Percentiles rank a stretch among this genome's conserved stretches.
phyloP scores from a whole-genome alignment of 2,797 vertebrate genomes.

The Nyctibius grandis region DNA sequence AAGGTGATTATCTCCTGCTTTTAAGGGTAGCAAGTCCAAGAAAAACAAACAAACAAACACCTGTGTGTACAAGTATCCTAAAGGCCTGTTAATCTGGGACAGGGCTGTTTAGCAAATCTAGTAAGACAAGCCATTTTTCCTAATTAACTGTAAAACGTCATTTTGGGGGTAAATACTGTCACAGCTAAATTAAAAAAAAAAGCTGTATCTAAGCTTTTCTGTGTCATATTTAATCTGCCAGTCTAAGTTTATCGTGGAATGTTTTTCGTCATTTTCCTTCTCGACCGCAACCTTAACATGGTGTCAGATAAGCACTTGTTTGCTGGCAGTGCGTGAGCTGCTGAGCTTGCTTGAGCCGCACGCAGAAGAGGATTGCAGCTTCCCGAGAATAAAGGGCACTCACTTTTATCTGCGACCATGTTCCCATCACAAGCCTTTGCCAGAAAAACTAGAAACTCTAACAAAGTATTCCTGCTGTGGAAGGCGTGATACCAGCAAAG shows the following conservation, averaged over 20 bases:
- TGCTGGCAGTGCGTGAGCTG: neutral
- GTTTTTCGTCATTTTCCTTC: conserved; percentile 22
- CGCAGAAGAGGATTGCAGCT: neutral
- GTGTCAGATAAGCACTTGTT: conserved; percentile 38
- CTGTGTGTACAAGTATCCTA: neutral
- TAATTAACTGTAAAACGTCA: neutral
- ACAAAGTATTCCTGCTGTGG: neutral
- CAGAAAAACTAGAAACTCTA: neutral
- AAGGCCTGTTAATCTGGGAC: neutral
- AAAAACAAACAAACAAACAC: neutral
- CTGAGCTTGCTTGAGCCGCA: neutral
- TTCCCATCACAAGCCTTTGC: neutral
- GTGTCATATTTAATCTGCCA: neutral
- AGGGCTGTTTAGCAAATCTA: neutral
- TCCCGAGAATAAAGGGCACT: neutral
- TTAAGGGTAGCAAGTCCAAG: neutral
- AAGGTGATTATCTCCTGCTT: neutral
- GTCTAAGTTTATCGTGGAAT: neutral
- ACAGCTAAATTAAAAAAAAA: neutral
- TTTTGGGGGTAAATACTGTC: neutral
- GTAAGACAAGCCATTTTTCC: neutral
- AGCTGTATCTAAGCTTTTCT: neutral
- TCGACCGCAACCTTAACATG: neutral
- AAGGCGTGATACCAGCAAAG: neutral
- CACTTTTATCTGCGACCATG: neutral